Conservation (phyloP, 2,113 vertebrate species). For the Aspiorhynchus laticeps region DNA sequence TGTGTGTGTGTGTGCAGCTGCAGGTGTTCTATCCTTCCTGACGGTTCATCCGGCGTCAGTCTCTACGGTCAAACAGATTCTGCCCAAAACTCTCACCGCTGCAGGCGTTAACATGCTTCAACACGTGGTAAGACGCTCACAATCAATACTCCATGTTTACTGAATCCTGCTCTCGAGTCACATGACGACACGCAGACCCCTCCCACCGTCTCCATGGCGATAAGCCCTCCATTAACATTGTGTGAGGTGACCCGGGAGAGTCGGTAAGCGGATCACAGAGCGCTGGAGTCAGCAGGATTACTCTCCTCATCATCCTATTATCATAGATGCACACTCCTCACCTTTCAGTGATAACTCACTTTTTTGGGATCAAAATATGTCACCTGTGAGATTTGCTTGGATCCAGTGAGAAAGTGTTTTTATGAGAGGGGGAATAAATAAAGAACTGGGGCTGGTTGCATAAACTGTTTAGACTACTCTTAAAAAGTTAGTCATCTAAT, state of each 20-base stretch:
- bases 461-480: no score
- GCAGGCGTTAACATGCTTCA: slow-evolving; percentile 85
- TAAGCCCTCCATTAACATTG: slow-evolving; percentile 59
- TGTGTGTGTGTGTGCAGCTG: not conserved
- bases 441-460: no score
- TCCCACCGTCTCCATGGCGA: slow-evolving; percentile 8
- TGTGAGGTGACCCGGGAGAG: slow-evolving; percentile 64
- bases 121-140: slow-evolving; percentile 81
- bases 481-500: no score
- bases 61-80: slow-evolving; percentile 84
- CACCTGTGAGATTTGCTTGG: no score
- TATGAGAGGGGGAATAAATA: no score
- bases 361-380: no score
- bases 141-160: no score
- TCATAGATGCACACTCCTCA: not conserved
- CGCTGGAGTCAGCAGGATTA: slow-evolving; percentile 73
- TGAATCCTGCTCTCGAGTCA: not conserved
- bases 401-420: no score
- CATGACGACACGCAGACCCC: not conserved
- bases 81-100: slow-evolving; percentile 86
- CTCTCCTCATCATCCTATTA: slow-evolving; percentile 40
- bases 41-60: slow-evolving; percentile 82
- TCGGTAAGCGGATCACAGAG: slow-evolving; percentile 72
- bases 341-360: no score
- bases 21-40: slow-evolving; percentile 83